Conservation (phyloP, 2,888 invertebrate species). For the Tipula helvola region DNA sequence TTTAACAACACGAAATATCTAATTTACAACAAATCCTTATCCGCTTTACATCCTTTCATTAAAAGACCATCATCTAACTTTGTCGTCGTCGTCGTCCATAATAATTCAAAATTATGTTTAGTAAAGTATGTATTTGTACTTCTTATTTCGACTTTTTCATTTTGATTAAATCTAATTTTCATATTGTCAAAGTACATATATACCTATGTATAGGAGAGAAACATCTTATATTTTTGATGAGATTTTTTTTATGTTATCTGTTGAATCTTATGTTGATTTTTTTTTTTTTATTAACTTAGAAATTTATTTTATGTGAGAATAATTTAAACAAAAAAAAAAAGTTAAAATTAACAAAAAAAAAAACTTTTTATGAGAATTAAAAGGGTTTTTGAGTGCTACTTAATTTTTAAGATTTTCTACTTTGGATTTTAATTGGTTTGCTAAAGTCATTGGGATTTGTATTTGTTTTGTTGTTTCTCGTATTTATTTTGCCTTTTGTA, state of each 20-base stretch:
- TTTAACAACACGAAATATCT: background rate
- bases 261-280: background rate
- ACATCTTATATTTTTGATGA: background rate
- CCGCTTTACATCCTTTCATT: background rate
- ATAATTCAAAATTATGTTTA: background rate
- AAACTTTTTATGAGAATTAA: background rate
- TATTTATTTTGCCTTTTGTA: background rate
- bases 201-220: background rate
- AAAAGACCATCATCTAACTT: background rate
- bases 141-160: background rate
- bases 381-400: constrained; percentile 4
- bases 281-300: background rate
- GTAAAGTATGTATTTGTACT: background rate
- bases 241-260: background rate
- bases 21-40: background rate
- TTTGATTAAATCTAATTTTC: constrained; percentile 4
- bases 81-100: background rate
- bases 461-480: background rate
- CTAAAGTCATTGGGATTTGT: background rate
- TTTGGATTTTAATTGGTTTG: background rate
- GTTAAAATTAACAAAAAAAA: background rate
- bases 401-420: background rate
- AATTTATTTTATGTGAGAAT: constrained; percentile 4
- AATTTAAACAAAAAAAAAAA: background rate
- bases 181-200: background rate